Evolutionary conservation across 2,888 invertebrate genomes (phyloP).

Genomic region (Chaitophorus viminalis): DNA sequence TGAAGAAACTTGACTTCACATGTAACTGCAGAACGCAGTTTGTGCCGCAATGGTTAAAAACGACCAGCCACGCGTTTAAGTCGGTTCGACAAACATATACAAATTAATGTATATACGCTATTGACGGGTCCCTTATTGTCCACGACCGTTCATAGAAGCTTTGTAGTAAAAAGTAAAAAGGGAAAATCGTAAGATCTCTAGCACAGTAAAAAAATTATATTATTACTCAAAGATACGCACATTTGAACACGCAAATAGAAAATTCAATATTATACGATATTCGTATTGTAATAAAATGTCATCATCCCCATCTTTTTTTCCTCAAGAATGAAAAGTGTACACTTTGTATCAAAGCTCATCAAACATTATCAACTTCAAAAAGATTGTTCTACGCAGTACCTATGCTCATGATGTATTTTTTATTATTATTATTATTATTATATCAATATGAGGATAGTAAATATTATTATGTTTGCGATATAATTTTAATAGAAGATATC

Average conservation of each 20-base stretch:
- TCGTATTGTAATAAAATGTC: too few relatives aligned
- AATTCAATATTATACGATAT: background rate
- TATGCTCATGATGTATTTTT: too few relatives aligned
- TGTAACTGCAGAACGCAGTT: background rate
- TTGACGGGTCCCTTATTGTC: background rate
- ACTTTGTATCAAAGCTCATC: too few relatives aligned
- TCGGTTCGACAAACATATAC: background rate
- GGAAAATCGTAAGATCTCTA: background rate
- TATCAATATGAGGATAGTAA: too few relatives aligned
- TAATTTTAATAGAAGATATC: too few relatives aligned
- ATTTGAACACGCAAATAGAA: background rate
- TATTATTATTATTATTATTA: too few relatives aligned
- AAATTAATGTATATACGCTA: background rate
- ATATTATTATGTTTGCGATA: too few relatives aligned
- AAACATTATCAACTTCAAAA: too few relatives aligned
- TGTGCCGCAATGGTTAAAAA: constrained; percentile 1
- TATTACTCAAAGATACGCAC: too few relatives aligned
- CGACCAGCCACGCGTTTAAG: constrained; percentile 3
- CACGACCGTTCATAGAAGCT: background rate
- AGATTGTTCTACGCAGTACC: too few relatives aligned
- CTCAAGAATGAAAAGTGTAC: too few relatives aligned
- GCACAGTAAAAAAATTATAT: background rate
- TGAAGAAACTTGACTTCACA: constrained; percentile 11
- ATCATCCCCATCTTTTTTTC: too few relatives aligned
- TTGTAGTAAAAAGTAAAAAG: background rate